Conservation (phyloP, 53 echinoderm and acorn worm genomes). For the Pentamera pediparva region DNA sequence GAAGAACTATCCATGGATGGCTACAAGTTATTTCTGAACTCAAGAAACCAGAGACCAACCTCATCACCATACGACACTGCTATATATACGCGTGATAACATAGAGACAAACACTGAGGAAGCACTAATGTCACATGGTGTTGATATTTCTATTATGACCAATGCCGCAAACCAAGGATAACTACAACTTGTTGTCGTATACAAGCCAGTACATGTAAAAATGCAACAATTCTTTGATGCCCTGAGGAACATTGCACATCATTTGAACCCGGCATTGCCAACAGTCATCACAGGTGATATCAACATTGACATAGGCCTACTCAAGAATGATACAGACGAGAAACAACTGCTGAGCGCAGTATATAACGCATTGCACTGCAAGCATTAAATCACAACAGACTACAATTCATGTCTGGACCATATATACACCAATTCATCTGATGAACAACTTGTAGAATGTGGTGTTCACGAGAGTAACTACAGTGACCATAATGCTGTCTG, state of each 20-base stretch:
- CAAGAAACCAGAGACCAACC: neutral
- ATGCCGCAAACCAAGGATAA: neutral
- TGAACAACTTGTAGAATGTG: neutral
- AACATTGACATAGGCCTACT: neutral
- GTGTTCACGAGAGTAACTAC: neutral
- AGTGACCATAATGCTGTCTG: slow-evolving; percentile 2
- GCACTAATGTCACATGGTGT: neutral
- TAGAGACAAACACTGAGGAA: neutral
- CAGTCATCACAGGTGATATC: neutral
- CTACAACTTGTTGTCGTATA: neutral
- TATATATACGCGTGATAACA: neutral
- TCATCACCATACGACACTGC: neutral
- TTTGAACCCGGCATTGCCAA: too few relatives aligned
- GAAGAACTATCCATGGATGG: neutral
- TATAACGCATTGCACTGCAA: neutral
- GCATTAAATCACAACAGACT: neutral
- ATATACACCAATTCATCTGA: neutral
- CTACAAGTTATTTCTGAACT: neutral
- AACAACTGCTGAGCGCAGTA: neutral
- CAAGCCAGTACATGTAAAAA: neutral
- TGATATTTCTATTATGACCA: neutral
- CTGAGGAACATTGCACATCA: too few relatives aligned
- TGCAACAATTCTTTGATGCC: neutral
- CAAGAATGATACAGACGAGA: neutral
- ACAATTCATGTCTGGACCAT: neutral